Percentiles rank a stretch among this genome's conserved stretches.
Conservation (phyloP, 2,888 invertebrate species). For the Eulithis testata region DNA sequence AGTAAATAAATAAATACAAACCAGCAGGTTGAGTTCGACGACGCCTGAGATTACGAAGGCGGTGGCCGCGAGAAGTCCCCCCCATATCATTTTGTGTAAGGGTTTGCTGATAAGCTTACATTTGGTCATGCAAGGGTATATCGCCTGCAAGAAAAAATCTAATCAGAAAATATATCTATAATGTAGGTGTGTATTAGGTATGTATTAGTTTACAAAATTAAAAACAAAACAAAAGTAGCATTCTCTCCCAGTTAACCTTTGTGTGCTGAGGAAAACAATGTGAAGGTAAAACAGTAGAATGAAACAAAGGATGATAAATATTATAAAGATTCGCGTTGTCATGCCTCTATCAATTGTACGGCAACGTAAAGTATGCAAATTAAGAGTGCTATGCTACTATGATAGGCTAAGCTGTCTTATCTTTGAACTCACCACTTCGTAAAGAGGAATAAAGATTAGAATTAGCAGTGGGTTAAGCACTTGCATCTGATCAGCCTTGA, state of each 20-base stretch:
- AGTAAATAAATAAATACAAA: constrained; percentile 17
- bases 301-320: constrained; percentile 11
- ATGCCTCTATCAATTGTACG: too few relatives aligned
- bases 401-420: background rate
- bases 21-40: constrained; percentile 91
- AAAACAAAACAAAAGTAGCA: background rate
- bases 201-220: background rate
- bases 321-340: background rate
- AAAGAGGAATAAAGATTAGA: constrained; percentile 93
- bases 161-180: too few relatives aligned
- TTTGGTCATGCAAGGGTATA: constrained; percentile 92
- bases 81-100: constrained; percentile 93
- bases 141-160: constrained; percentile 60
- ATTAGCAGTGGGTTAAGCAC: constrained; percentile 95
- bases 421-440: constrained; percentile 84
- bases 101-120: constrained; percentile 89
- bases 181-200: too few relatives aligned
- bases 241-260: background rate
- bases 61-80: constrained; percentile 92
- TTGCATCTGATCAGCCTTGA: constrained; percentile 98
- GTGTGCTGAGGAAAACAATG: constrained; percentile 2
- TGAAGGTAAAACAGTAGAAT: background rate
- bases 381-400: background rate
- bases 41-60: constrained; percentile 95
- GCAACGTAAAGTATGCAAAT: background rate